Evolutionary conservation across 2,888 invertebrate genomes (phyloP).

Genomic region (Andrena trimmerana): DNA sequence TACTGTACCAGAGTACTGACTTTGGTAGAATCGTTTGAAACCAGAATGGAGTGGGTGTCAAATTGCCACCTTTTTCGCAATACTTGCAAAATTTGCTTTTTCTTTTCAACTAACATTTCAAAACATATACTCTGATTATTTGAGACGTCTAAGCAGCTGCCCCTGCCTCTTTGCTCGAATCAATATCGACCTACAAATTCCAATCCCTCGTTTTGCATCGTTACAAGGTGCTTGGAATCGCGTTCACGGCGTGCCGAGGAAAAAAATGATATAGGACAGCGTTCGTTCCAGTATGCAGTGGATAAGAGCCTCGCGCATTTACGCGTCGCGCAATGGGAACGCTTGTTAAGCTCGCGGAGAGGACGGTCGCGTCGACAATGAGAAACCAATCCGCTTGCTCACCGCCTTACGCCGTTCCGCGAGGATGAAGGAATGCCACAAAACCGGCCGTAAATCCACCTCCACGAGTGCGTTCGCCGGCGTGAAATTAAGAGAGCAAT

Average conservation of each 20-base stretch:
- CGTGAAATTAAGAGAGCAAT: slow-evolving; percentile 78
- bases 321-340: slow-evolving; percentile 48
- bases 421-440: slow-evolving; percentile 55
- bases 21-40: too few relatives aligned
- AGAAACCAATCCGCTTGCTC: slow-evolving; percentile 69
- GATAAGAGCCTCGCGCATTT: slow-evolving; percentile 28
- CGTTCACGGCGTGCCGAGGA: not conserved
- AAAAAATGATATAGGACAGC: slow-evolving; percentile 47
- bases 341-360: slow-evolving; percentile 31
- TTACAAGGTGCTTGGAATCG: not conserved
- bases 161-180: too few relatives aligned
- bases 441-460: slow-evolving; percentile 75
- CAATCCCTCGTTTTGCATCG: not conserved
- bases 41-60: too few relatives aligned
- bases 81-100: too few relatives aligned
- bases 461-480: slow-evolving; percentile 70
- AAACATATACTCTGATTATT: too few relatives aligned
- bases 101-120: too few relatives aligned
- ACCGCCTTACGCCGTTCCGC: slow-evolving; percentile 61
- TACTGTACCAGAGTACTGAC: too few relatives aligned
- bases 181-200: not conserved
- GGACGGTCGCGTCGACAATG: slow-evolving; percentile 50
- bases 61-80: too few relatives aligned
- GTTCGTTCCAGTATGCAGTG: slow-evolving; percentile 47
- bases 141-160: too few relatives aligned